These are phyloP conservation scores for Tachysurus fulvidraco DNA, from an alignment of 2,113 vertebrate species.

Conservation along the genomic window DNA sequence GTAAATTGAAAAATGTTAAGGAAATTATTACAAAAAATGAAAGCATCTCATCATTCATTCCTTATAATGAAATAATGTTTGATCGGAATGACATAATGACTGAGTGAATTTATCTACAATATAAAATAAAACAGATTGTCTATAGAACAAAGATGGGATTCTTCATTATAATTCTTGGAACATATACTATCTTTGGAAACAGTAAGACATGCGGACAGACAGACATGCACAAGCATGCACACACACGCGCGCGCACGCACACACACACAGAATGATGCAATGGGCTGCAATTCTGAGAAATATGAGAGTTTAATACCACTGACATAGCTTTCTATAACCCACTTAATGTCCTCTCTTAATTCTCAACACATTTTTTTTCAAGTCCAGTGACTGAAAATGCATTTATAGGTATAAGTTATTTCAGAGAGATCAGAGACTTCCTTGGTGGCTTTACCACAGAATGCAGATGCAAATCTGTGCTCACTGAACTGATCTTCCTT, in stretches of 20 bases:
- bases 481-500: background rate
- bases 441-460: background rate
- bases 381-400: background rate
- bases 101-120: background rate
- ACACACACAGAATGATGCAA: constrained; percentile 50
- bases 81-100: background rate
- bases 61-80: background rate
- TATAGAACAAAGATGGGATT: background rate
- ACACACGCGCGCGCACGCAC: constrained; percentile 1
- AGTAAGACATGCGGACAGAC: background rate
- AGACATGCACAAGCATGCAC: background rate
- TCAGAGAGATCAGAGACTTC: background rate
- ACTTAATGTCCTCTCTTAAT: background rate
- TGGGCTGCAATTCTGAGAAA: constrained; percentile 50
- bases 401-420: background rate
- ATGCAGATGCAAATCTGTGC: constrained; percentile 16
- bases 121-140: background rate
- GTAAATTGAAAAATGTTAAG: background rate
- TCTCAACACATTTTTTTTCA: background rate
- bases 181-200: constrained; percentile 5
- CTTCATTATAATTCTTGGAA: constrained; percentile 7
- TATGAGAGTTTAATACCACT: background rate
- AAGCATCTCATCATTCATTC: background rate
- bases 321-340: constrained; percentile 4
- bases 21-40: background rate